Base-by-base conservation (phyloP, 2,888 invertebrate genomes). In the Ophion slaviceki region DNA sequence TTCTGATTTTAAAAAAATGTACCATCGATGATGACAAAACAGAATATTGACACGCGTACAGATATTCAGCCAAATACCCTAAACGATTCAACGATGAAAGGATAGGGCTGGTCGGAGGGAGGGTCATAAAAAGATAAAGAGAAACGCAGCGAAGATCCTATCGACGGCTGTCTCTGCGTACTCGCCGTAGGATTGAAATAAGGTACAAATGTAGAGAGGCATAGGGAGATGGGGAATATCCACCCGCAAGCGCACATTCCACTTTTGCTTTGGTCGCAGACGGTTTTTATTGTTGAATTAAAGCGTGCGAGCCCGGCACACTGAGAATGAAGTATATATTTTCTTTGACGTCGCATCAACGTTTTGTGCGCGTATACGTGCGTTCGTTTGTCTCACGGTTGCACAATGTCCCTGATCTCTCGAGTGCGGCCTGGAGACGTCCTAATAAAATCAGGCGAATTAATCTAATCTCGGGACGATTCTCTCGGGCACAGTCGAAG, bases 391-490 rank as follows among this genome's bases (percentile, higher is more conserved):
- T 78, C 78, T 72, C 78, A 59, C 53, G 74, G 47, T 78, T 78
- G 24, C 71, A 72, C 64, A 17, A 17, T 7, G 62, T 47, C 10
- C 76, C 24, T 72, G 17, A 40, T 84, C 66, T 84, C 66, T 64
- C 57, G 57, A 79, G 74, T 36, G 24, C 20, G 79, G 61, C 36
- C 57, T 24, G 71, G 84, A 83, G 71, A 90, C 87, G 88, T 89
- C 87, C 89, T 92, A 91, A 92, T 91, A 92, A 92, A 92, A 92
- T 92, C 89, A 90, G 88, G 77, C 88, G 90, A 91, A 92, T 91
- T 91, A 92, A 92, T 92, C 90, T 90, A 92, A 92, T 92, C 90
- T 90, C 86, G 11, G 10, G 80, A 84, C 88, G 90, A 76, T 80
- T 84, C 84, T 91, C 87, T 40, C 59, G 83, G 79, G 83, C 79